These are phyloP conservation scores for Nasonia giraulti DNA, from an alignment of 1,140 invertebrate species.

Conservation along the genomic window DNA sequence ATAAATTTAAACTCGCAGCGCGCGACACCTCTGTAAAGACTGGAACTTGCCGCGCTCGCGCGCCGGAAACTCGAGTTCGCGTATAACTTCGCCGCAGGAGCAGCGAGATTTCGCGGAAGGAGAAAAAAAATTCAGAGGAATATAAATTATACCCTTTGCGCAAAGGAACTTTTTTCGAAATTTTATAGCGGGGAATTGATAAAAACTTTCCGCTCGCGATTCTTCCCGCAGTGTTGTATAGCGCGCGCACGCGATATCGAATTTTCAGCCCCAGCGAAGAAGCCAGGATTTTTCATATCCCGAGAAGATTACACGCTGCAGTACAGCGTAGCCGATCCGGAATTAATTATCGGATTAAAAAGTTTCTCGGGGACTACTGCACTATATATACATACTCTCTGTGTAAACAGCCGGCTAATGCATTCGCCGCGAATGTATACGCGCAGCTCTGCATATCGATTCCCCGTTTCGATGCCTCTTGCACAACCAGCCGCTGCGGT, in stretches of 20 bases:
- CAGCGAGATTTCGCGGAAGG: not conserved
- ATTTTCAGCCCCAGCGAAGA: not conserved
- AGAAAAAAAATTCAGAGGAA: not conserved
- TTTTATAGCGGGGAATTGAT: not conserved
- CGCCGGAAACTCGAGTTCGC: not conserved
- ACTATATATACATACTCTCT: no score
- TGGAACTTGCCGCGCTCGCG: not conserved
- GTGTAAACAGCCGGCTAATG: not conserved
- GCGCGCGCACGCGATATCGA: not conserved
- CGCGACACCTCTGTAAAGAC: not conserved
- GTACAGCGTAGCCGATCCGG: not conserved
- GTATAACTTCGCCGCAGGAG: no score
- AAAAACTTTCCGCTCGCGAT: not conserved
- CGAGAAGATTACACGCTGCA: not conserved
- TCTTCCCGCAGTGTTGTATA: not conserved
- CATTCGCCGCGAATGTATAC: not conserved
- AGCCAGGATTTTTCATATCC: not conserved
- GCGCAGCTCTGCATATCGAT: not conserved
- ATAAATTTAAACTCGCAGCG: not conserved
- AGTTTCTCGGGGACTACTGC: not conserved
- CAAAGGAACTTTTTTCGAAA: not conserved
- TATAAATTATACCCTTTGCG: not conserved
- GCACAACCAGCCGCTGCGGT: no score
- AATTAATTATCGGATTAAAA: constrained; percentile 5
- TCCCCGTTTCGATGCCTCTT: no score